Conservation (phyloP, 2,888 invertebrate species). For the Epirrhoe alternata region DNA sequence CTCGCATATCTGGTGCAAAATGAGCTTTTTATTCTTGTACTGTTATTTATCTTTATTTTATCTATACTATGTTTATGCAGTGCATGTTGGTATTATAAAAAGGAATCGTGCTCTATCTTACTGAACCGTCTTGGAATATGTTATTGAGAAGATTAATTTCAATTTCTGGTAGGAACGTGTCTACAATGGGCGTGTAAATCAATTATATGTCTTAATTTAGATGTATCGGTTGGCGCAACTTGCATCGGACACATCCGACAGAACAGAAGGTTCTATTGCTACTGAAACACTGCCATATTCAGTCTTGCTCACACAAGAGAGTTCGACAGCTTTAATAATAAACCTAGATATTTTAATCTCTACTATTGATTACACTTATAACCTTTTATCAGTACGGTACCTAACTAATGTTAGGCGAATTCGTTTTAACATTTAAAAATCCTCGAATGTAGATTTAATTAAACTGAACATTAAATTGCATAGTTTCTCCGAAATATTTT, state of each 20-base stretch:
- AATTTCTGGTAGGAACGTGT: conserved; percentile 19
- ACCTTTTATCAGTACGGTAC: neutral
- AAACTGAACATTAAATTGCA: neutral
- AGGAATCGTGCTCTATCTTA: neutral
- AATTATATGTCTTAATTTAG: conserved; percentile 40
- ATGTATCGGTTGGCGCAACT: conserved; percentile 40
- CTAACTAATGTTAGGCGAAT: no score
- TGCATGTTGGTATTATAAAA: no score
- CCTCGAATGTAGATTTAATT: neutral
- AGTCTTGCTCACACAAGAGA: neutral
- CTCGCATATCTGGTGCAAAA: no score
- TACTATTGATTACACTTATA: neutral
- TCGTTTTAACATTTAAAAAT: neutral
- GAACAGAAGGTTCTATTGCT: conserved; percentile 52
- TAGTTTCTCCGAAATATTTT: conserved; percentile 3
- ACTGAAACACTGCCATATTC: conserved; percentile 30
- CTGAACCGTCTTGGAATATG: conserved; percentile 3
- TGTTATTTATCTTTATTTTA: no score
- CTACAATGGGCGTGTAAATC: conserved; percentile 33
- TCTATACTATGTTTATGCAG: no score
- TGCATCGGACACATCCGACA: conserved; percentile 55
- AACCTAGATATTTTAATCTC: neutral
- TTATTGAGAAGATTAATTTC: conserved; percentile 10
- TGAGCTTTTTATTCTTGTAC: no score
- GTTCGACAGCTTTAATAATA: neutral